Conservation (phyloP, 1,140 invertebrate species). For the Drosophila biarmipes region DNA sequence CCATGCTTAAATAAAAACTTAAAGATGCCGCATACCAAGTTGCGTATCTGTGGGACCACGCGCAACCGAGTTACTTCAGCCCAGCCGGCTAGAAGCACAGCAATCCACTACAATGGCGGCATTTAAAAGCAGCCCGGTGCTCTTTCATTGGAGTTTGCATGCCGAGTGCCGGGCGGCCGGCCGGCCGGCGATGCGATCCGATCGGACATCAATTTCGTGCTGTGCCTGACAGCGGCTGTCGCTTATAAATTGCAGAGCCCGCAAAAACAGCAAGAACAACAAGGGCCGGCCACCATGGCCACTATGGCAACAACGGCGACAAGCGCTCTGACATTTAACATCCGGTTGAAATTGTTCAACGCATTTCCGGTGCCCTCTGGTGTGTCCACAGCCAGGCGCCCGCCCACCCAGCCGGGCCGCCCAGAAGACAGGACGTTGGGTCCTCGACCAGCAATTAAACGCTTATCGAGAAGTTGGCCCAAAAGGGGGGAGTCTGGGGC, state of each 20-base stretch:
- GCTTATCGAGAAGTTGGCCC: constrained; percentile 74
- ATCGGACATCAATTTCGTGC: constrained; percentile 58
- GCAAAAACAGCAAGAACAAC: constrained; percentile 28
- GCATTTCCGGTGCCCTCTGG: constrained; percentile 56
- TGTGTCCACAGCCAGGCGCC: not conserved
- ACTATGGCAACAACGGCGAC: constrained; percentile 37
- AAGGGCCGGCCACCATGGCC: constrained; percentile 10
- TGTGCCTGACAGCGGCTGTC: constrained; percentile 45
- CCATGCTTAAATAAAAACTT: too few relatives aligned
- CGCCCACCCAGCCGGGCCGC: constrained; percentile 15
- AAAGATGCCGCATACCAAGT: constrained; percentile 5
- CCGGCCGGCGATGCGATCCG: constrained; percentile 34
- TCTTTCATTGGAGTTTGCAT: constrained; percentile 33
- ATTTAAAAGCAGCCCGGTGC: constrained; percentile 14
- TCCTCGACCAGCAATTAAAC: constrained; percentile 77
- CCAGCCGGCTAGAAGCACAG: constrained; percentile 14
- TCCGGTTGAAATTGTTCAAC: constrained; percentile 75
- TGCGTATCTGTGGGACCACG: not conserved
- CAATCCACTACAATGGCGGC: constrained; percentile 15
- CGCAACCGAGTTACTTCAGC: not conserved
- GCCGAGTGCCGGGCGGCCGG: constrained; percentile 1
- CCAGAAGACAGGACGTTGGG: constrained; percentile 31
- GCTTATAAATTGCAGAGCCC: constrained; percentile 61
- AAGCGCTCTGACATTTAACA: constrained; percentile 75
- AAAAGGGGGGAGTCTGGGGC: constrained; percentile 20